Conservation (phyloP, 2,113 vertebrate species). For the Beaufortia kweichowensis region DNA sequence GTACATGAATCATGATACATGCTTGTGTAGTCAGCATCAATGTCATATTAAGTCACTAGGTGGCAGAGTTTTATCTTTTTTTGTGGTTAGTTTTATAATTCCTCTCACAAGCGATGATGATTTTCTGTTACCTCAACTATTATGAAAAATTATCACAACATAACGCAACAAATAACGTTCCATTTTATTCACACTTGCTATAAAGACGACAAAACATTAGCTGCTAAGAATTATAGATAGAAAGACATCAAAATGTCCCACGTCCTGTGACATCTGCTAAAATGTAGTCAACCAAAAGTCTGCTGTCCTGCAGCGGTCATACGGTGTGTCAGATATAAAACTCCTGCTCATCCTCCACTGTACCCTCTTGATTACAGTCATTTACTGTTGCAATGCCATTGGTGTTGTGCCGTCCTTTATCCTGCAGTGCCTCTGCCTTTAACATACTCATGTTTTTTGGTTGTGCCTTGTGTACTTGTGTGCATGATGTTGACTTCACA, state of each 20-base stretch:
- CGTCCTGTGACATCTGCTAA: too few species aligned
- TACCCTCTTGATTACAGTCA: slow-evolving; percentile 18
- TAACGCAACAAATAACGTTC: neutral
- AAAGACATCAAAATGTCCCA: neutral
- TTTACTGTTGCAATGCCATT: slow-evolving; percentile 2
- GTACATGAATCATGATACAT: neutral
- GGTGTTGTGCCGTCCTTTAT: neutral
- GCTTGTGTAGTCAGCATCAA: neutral
- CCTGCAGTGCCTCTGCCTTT: neutral
- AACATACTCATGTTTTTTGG: slow-evolving; percentile 9
- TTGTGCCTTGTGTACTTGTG: slow-evolving; percentile 23
- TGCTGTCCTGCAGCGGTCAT: neutral
- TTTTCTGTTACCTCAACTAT: neutral
- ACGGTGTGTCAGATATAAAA: slow-evolving; percentile 80
- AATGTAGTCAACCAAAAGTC: neutral
- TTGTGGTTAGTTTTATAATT: neutral
- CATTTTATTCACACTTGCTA: neutral
- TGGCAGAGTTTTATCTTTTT: neutral
- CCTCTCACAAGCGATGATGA: neutral
- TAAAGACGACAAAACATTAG: neutral
- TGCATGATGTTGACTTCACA: slow-evolving; percentile 10
- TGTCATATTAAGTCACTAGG: neutral
- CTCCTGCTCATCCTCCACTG: slow-evolving; percentile 71
- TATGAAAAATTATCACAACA: neutral
- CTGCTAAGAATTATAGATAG: slow-evolving; percentile 11